Base-by-base conservation (phyloP, 2,797 vertebrate genomes). In the Clarias pachynema region DNA sequence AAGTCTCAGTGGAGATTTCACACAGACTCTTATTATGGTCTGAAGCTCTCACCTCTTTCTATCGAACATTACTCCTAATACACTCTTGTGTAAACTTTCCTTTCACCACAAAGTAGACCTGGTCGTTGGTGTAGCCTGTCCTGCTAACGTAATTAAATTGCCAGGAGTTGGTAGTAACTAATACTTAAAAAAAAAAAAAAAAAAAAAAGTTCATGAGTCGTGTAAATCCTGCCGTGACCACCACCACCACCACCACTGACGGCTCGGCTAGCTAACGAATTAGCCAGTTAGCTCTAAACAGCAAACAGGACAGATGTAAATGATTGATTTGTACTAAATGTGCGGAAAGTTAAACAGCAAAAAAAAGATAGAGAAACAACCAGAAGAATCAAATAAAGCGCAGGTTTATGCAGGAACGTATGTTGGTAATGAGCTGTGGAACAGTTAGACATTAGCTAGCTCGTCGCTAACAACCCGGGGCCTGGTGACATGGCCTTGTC, bases 401-500 rank as follows among this genome's bases (percentile, higher is more conserved):
- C 12, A 53, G 5, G 15, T 40, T 37, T 37, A 37, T 37, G 34
- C 34, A 37, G 18, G 4, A 5, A 2, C 14, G 59, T 4, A 16
- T 20, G 4, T 57, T 57, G 20, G 16, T 62, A 37, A 40, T n/a
- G 15, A 44, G 0, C 22, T 29, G 15, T 15, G 18, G 20, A 79
- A 29, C 37, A 18, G 59, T 63, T 63, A 26, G 49, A 29, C 57
- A n/a, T 62, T 60, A 15, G 75, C 57, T 12, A 75, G 29, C 68
- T 22, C 14, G 15, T 1, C 70, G 37, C 78, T 63, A 65, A 63
- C 60, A 79, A 37, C 22, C 20, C 75, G 37, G 20, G 75, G 75
- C 75, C 75, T 78, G 37, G 31, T 59, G 34, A 62, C 77, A 79
- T 26, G 79, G 79, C 79, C 79, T 80, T 20, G 18, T 65, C 40